phyloP scores from a whole-genome alignment of 2,113 vertebrate species.

The Platycercus adscitus region DNA sequence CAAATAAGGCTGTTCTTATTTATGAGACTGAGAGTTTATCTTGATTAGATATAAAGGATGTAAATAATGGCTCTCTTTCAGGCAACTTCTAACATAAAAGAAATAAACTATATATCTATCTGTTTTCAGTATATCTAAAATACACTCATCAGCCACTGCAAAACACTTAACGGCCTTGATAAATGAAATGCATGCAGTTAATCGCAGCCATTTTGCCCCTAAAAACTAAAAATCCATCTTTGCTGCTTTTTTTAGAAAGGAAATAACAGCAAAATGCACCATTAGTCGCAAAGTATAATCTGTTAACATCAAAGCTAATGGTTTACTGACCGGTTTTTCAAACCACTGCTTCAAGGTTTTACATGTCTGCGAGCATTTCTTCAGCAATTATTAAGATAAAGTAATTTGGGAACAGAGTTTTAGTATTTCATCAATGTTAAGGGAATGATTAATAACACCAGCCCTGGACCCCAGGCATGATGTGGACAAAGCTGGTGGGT shows the following conservation, averaged over 20 bases:
- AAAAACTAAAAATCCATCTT: slow-evolving; percentile 42
- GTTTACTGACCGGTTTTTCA: background rate
- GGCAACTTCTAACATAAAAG: slow-evolving; percentile 56
- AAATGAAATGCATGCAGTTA: slow-evolving; percentile 43
- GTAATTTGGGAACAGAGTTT: slow-evolving; percentile 7
- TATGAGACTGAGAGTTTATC: slow-evolving; percentile 71
- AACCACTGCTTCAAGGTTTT: background rate
- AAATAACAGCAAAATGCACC: slow-evolving; percentile 26
- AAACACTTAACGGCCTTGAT: slow-evolving; percentile 61
- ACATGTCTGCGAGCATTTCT: slow-evolving; percentile 46
- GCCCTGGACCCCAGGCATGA: background rate
- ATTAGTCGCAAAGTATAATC: background rate
- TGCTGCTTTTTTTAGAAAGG: background rate
- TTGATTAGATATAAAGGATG: slow-evolving; percentile 66
- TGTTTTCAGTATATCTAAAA: slow-evolving; percentile 59
- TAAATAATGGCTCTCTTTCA: slow-evolving; percentile 58
- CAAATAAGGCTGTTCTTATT: slow-evolving; percentile 66
- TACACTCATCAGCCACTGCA: slow-evolving; percentile 53
- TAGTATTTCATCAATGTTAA: background rate
- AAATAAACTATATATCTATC: slow-evolving; percentile 61
- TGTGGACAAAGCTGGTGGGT: background rate
- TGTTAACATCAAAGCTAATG: slow-evolving; percentile 43
- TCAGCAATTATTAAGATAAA: slow-evolving; percentile 44
- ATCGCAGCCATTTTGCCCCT: slow-evolving; percentile 23
- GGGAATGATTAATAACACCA: background rate